Evolutionary conservation across 2,113 vertebrate species (phyloP).

Genomic region (Python bivittatus): DNA sequence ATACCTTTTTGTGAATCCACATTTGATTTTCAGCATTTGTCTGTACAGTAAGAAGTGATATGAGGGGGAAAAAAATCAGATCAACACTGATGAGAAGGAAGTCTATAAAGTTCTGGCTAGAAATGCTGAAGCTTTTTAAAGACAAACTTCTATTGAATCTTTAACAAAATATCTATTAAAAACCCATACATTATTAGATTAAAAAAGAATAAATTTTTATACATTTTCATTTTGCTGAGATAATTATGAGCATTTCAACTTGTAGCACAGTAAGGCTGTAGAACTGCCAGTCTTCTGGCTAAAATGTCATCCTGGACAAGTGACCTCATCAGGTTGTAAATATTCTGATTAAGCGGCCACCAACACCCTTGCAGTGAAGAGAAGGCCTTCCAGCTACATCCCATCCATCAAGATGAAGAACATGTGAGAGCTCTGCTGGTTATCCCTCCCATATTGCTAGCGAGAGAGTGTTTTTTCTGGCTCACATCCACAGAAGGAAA

Average conservation of each 20-base stretch:
- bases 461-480: slow-evolving; percentile 73
- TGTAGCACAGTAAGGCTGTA: too few relatives aligned
- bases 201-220: not conserved
- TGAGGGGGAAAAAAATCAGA: accelerated
- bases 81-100: not conserved
- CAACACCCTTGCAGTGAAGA: slow-evolving; percentile 4
- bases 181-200: not conserved
- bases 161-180: not conserved
- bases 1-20: not conserved
- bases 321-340: not conserved
- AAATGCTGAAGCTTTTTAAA: not conserved
- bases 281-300: slow-evolving; percentile 12
- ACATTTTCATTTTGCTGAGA: not conserved
- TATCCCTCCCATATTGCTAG: slow-evolving; percentile 51
- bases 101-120: not conserved
- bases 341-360: not conserved
- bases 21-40: not conserved
- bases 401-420: slow-evolving; percentile 54
- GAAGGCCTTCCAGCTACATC: slow-evolving; percentile 44
- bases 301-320: slow-evolving; percentile 10
- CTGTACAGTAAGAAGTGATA: not conserved
- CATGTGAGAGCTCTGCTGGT: slow-evolving; percentile 52
- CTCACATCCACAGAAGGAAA: slow-evolving; percentile 66
- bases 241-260: not conserved
- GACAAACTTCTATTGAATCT: not conserved